These are phyloP conservation scores for Acleris emargana DNA, from an alignment of 2,888 invertebrate species.

Conservation along the genomic window DNA sequence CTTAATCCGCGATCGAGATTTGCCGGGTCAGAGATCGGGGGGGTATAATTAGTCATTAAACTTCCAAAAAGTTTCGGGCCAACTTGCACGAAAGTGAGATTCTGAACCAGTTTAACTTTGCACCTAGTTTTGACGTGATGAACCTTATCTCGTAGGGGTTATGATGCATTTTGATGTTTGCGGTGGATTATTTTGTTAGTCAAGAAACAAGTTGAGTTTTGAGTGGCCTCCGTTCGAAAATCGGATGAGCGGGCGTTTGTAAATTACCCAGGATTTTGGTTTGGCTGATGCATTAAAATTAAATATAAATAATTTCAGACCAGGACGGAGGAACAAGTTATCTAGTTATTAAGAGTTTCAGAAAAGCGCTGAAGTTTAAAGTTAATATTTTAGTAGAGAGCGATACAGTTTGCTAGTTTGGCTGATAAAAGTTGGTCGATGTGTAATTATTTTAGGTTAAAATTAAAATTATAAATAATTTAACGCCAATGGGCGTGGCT, in stretches of 20 bases:
- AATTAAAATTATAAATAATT: too few species aligned
- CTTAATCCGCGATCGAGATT: conserved; percentile 43
- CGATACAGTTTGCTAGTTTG: too few species aligned
- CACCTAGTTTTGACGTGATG: not conserved
- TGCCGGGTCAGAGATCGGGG: conserved; percentile 34
- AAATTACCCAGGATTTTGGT: conserved; percentile 46
- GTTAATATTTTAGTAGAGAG: not conserved
- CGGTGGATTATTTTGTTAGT: conserved; percentile 18
- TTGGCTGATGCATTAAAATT: conserved; percentile 33
- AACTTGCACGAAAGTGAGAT: conserved; percentile 40
- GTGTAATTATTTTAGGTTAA: too few species aligned
- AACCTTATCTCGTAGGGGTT: conserved; percentile 11
- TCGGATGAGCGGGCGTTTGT: conserved; percentile 46
- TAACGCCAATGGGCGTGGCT: too few species aligned
- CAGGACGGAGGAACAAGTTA: not conserved
- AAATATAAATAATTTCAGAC: conserved; percentile 33
- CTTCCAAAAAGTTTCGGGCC: conserved; percentile 44
- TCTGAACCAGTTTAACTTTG: conserved; percentile 12
- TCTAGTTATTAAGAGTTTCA: not conserved
- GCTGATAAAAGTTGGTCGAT: too few species aligned
- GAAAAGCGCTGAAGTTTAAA: not conserved
- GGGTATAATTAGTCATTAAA: conserved; percentile 53
- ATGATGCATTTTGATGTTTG: not conserved
- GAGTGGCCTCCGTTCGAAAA: conserved; percentile 51
- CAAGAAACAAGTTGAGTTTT: conserved; percentile 47